A percentile compares a stretch with the other conserved stretches of the same genome.
Conservation (phyloP, 2,797 vertebrate genomes). For the Chaetodon trifasciatus region DNA sequence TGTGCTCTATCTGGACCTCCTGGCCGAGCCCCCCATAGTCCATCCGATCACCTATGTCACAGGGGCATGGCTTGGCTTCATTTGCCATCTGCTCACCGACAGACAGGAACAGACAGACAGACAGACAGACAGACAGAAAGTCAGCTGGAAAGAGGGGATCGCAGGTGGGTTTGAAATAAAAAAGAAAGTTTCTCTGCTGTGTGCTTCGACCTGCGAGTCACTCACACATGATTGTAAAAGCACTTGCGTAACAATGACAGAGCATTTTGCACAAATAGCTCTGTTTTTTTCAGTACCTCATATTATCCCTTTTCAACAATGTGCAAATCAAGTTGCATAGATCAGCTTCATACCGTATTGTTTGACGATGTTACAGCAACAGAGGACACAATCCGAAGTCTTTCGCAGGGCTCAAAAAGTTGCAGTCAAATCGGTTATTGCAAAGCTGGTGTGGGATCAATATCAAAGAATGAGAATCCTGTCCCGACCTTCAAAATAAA, state of each 20-base stretch:
- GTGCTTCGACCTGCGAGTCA: not conserved
- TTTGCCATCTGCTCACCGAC: conserved; percentile 89
- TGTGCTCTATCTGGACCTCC: conserved; percentile 91
- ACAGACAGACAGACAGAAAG: not conserved
- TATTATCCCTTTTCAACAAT: too few relatives aligned
- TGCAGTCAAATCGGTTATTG: not conserved
- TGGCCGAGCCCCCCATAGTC: conserved; percentile 89
- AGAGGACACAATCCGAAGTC: not conserved
- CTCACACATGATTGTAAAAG: not conserved
- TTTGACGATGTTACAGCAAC: too few relatives aligned
- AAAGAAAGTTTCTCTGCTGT: not conserved
- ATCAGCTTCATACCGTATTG: conserved; percentile 11
- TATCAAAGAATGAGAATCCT: not conserved
- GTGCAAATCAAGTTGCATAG: not conserved
- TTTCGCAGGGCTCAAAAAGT: not conserved
- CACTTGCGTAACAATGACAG: conserved; percentile 29
- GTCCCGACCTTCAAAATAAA: conserved; percentile 64
- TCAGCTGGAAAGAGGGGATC: not conserved
- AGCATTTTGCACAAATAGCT: not conserved
- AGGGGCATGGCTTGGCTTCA: conserved; percentile 90
- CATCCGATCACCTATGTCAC: conserved; percentile 88
- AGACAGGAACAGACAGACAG: not conserved
- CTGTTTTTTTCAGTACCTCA: not conserved
- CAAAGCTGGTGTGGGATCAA: not conserved
- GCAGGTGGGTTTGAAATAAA: not conserved